A percentile compares a stretch with the other conserved stretches of the same genome.
These are phyloP conservation scores for Drosophila navojoa DNA, from an alignment of 1,140 invertebrate genomes.

Conservation along the genomic window DNA sequence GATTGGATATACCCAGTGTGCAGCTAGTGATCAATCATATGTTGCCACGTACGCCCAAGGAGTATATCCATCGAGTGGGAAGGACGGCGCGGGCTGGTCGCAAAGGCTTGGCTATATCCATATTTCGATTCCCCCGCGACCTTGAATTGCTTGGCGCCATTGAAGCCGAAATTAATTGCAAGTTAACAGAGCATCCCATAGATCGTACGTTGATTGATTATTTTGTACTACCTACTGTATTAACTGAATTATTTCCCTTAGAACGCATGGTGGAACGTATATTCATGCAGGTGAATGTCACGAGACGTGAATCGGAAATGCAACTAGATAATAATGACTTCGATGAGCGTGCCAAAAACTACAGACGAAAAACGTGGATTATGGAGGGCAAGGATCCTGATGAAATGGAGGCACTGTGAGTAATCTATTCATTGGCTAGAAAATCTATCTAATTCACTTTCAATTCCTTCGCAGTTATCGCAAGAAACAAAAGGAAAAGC, in stretches of 20 bases:
- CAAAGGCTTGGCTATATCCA: slow-evolving; percentile 93
- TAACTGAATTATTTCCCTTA: slow-evolving; percentile 27
- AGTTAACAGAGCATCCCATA: slow-evolving; percentile 93
- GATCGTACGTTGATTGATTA: slow-evolving; percentile 87
- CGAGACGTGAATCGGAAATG: slow-evolving; percentile 95
- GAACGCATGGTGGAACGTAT: slow-evolving; percentile 86
- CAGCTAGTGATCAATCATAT: slow-evolving; percentile 97
- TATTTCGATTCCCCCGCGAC: slow-evolving; percentile 95
- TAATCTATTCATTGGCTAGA: not conserved
- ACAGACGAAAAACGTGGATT: slow-evolving; percentile 94
- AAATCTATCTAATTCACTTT: not conserved
- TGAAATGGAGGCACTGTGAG: slow-evolving; percentile 87
- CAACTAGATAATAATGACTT: slow-evolving; percentile 96
- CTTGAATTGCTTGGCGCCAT: slow-evolving; percentile 93
- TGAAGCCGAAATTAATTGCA: slow-evolving; percentile 92
- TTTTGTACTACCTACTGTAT: not conserved
- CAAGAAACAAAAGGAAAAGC: slow-evolving; percentile 80
- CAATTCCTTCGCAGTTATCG: slow-evolving; percentile 54
- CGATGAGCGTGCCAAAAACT: slow-evolving; percentile 93
- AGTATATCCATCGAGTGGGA: slow-evolving; percentile 98
- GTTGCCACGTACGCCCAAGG: slow-evolving; percentile 94
- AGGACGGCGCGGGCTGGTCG: slow-evolving; percentile 96
- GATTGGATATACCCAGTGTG: slow-evolving; percentile 94
- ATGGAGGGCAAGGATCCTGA: slow-evolving; percentile 93
- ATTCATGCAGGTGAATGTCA: slow-evolving; percentile 95